Base-by-base conservation (phyloP, 2,797 vertebrate species). In the Octomys mimax region DNA sequence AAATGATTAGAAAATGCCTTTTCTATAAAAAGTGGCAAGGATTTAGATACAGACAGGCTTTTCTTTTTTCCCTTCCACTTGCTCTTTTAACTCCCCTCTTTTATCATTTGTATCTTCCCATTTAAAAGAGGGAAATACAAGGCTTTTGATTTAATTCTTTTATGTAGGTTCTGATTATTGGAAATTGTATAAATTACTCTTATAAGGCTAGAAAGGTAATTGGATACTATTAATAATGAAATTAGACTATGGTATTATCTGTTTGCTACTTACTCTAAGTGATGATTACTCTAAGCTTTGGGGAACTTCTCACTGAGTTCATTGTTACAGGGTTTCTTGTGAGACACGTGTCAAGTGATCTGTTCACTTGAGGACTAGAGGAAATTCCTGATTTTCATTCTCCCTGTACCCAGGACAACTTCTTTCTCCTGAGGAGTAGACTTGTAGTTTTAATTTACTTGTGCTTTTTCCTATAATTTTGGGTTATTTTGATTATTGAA, bases 201-300 rank as follows among this genome's bases (percentile, higher is more conserved):
- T 11, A 91, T 11, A 91, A 66, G 59, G 24, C 78, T 75, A 33
- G 57, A 92, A 46, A 75, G 33, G 46, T 87, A 62, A 81, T 92
- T 87, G 68, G 79, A 91, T 28, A 33, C 36, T 87, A 66, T 91
- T 42, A 92, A 33, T 77, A 73, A 54, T 91, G 92, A 95, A 77
- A 66, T 73, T 70, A 80, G 82, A 70, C 36, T 81, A 4, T 84
- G 33, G 31, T 88, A 87, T 54, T 84, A 14, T 77, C n/a, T 95
- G 1, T 79, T 64, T 81, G 71, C 42, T 93, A 36, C 46, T 80
- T 68, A 54, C 28, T 75, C 33, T 49, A 86, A 24, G 68, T 64
- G 77, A 31, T 36, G 24, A 33, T 49, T 57, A 57, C 75, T 46
- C 78, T 39, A 36, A 87, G 14, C 26, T 82, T 79, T 79, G 12